Base-by-base conservation (phyloP, 2,888 invertebrate genomes). In the Dioctria linearis region DNA sequence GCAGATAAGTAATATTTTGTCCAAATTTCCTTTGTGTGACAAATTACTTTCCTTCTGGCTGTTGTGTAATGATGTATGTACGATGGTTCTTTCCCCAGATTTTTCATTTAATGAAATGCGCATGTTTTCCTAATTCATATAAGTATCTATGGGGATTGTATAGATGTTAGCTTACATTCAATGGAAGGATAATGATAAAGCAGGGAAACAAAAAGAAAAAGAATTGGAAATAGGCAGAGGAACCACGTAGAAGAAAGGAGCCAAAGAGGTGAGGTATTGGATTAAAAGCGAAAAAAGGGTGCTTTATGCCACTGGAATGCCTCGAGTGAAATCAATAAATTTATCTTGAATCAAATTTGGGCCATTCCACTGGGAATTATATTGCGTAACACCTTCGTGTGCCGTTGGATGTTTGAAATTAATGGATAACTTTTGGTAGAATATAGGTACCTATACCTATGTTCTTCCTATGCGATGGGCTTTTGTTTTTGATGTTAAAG, bases 331-430 rank as follows among this genome's bases (percentile, higher is more conserved):
- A 82, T 82, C 82, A 82, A 82, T 82, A 82, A 82, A 82, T 82
- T 82, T 82, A 82, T 82, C 82, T 82, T 73, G 78, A 80, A 82
- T 82, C 82, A 82, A 82, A 82, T 82, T 82, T 82, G 75, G 82
- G 82, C 80, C 82, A 82, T 67, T 79, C 82, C 69, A 61, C 46
- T 59, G 78, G 78, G 80, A 78, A 61, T 76, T 73, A 79, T 76
- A 79, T 79, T 80, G 63, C 76, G 71, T 79, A 81, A 79, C 73
- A 79, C 66, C 78, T 54, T 78, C 65, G 54, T 79, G 59, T 75
- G 69, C 67, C 61, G 40, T 49, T 63, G 40, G 49, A 46, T 61
- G 61, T 25, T 51, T 25, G 71, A 79, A 69, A 57, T 81, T 78
- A 63, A 65, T 67, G 78, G 67, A 57, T 67, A 80, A 80, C 43